Evolutionary conservation across 2,888 invertebrate species (phyloP).

Genomic region (Aproaerema taeniolella): DNA sequence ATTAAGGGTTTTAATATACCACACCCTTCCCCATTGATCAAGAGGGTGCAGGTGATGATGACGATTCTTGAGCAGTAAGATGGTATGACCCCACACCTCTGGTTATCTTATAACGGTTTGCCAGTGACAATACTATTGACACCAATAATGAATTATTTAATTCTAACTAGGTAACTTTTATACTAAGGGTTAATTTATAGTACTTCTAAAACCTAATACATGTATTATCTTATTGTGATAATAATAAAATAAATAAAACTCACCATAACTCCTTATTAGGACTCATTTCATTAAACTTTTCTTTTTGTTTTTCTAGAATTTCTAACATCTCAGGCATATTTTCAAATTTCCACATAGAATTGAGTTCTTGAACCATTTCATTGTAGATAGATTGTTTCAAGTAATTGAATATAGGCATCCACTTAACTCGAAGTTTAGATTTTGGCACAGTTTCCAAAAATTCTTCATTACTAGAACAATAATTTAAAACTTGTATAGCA

Average conservation of each 20-base stretch:
- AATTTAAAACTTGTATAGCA: neutral
- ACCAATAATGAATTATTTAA: no score
- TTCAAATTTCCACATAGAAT: slow-evolving; percentile 65
- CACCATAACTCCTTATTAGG: slow-evolving; percentile 42
- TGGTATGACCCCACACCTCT: no score
- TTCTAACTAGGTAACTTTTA: no score
- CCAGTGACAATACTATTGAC: no score
- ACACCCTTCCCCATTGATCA: no score
- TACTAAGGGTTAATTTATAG: no score
- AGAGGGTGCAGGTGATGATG: no score
- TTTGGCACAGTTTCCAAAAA: slow-evolving; percentile 63
- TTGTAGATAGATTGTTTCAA: slow-evolving; percentile 58
- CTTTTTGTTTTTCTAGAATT: slow-evolving; percentile 54
- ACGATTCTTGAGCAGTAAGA: no score
- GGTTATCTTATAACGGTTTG: no score
- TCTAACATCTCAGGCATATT: slow-evolving; percentile 58
- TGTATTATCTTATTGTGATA: no score
- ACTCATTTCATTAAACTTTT: slow-evolving; percentile 49
- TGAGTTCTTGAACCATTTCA: slow-evolving; percentile 61
- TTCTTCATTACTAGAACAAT: slow-evolving; percentile 55
- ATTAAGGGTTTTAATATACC: no score
- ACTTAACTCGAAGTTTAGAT: slow-evolving; percentile 60
- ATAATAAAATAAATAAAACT: slow-evolving; percentile 13
- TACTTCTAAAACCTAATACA: no score
- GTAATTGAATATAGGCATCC: slow-evolving; percentile 63